Conservation (phyloP, 2,797 vertebrate genomes). For the Bradypodion pumilum region DNA sequence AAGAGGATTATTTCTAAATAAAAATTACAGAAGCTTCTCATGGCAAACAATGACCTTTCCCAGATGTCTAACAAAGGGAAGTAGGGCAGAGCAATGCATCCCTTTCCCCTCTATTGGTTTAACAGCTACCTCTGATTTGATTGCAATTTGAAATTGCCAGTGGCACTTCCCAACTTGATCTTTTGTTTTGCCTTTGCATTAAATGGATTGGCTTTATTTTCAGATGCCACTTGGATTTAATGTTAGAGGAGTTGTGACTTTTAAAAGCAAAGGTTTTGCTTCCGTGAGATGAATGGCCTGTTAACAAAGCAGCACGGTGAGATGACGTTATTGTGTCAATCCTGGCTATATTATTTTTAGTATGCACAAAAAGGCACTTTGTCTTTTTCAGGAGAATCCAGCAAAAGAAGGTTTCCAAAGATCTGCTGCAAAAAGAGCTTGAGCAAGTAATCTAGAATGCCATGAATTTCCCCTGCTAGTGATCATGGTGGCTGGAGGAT, state of each 20-base stretch:
- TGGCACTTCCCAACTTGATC: conserved; percentile 18
- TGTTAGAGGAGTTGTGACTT: background rate
- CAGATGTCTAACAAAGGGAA: background rate
- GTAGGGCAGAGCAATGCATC: background rate
- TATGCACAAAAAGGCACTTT: background rate
- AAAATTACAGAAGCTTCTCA: background rate
- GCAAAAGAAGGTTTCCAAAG: background rate
- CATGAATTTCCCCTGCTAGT: background rate
- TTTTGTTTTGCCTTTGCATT: conserved; percentile 1
- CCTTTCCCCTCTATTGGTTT: conserved; percentile 23
- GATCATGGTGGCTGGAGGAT: background rate
- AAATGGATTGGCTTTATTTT: conserved; percentile 27
- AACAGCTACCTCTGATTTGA: conserved; percentile 10
- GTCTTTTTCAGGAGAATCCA: background rate
- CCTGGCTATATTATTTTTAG: background rate
- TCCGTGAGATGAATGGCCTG: background rate
- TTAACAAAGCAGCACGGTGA: background rate
- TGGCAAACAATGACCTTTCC: background rate
- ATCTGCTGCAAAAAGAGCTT: background rate
- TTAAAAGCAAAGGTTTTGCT: background rate
- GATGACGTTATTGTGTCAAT: background rate
- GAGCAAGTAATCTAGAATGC: background rate
- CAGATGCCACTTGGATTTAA: conserved; percentile 7
- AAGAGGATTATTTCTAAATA: background rate
- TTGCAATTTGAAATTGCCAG: conserved; percentile 7